Percentiles rank a stretch among this genome's conserved stretches.
phyloP scores from a whole-genome alignment of 2,113 vertebrate genomes.

The Suricata suricatta region DNA sequence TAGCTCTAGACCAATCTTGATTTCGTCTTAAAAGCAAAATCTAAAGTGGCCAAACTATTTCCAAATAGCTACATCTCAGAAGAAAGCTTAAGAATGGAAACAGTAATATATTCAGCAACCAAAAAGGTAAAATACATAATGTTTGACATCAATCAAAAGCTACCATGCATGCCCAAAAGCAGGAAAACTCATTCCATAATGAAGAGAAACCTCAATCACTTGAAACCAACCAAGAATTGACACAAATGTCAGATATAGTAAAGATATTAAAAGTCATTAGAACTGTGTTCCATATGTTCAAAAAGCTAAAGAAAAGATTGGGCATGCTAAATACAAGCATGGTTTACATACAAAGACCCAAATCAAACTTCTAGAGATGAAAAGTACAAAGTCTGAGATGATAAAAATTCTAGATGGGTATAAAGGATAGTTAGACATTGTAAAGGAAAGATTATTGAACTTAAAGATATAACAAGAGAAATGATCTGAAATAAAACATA shows the following conservation, averaged over 20 bases:
- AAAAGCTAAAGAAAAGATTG: neutral
- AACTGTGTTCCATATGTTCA: neutral
- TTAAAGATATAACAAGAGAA: neutral
- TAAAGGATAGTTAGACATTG: neutral
- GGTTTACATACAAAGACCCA: neutral
- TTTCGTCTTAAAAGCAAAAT: neutral
- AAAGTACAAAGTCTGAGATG: neutral
- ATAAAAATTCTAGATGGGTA: neutral
- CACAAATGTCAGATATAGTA: neutral
- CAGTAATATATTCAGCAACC: neutral
- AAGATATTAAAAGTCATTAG: neutral
- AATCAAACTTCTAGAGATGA: neutral
- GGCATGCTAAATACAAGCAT: neutral
- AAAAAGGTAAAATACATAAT: neutral
- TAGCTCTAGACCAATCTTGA: neutral
- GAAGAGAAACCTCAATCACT: neutral
- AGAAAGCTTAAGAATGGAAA: constrained; percentile 6
- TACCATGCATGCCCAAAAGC: neutral
- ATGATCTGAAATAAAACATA: neutral
- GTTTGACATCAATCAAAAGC: neutral
- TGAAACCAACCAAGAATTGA: neutral
- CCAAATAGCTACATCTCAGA: neutral
- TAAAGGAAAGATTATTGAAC: neutral
- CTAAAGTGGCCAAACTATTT: neutral
- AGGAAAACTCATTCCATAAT: neutral